Evolutionary conservation across 2,888 invertebrate genomes (phyloP).

Genomic region (Axea sp.): DNA sequence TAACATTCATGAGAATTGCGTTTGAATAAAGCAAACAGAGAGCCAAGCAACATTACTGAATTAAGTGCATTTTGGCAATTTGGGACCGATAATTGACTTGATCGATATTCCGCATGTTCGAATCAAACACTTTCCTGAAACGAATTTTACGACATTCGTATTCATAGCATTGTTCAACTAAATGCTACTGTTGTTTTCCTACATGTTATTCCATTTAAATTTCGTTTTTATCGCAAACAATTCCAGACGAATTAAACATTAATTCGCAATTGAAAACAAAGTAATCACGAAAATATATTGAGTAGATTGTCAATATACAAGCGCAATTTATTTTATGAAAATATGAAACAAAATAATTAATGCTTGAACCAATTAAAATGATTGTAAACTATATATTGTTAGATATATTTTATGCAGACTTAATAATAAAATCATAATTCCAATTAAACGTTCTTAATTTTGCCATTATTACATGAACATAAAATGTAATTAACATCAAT

Average conservation of each 20-base stretch:
- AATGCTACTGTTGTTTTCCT: conserved; percentile 48
- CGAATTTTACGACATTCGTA: conserved; percentile 57
- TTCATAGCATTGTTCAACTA: conserved; percentile 52
- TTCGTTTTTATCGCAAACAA: conserved; percentile 45
- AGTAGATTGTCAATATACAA: no score
- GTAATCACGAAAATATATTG: no score
- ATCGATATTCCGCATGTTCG: conserved; percentile 51
- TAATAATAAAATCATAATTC: no score
- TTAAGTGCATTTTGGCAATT: conserved; percentile 48
- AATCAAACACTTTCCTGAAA: conserved; percentile 47
- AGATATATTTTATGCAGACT: no score
- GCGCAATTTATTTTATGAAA: no score
- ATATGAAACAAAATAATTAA: no score
- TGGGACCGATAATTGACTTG: conserved; percentile 46
- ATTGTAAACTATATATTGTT: no score
- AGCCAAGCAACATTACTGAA: conserved; percentile 27
- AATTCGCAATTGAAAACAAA: conserved; percentile 2
- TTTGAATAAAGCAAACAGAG: conserved; percentile 20
- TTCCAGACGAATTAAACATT: conserved; percentile 21
- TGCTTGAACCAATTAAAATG: no score
- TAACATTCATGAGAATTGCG: conserved; percentile 10
- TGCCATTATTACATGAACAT: no score
- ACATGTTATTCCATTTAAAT: conserved; percentile 30
- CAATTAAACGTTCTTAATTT: no score
- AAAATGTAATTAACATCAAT: no score